A percentile compares a stretch with the other conserved stretches of the same genome.
Evolutionary conservation across 2,113 vertebrate genomes (phyloP).

Genomic region (Oreochromis aureus): DNA sequence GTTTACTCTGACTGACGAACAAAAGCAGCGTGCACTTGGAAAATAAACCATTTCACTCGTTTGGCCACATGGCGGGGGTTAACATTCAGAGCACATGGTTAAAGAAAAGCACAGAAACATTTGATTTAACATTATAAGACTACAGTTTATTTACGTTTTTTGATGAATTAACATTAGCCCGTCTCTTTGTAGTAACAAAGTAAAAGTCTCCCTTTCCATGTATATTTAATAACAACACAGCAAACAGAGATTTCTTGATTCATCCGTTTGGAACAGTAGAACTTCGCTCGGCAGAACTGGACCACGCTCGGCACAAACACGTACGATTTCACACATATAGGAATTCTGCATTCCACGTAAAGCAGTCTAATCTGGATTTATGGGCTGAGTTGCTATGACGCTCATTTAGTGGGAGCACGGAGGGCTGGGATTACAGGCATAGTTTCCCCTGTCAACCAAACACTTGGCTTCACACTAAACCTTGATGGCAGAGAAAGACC

Average conservation of each 20-base stretch:
- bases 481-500: conserved; percentile 23
- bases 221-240: neutral
- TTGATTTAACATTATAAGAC: neutral
- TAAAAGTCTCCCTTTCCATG: neutral
- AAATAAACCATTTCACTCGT: conserved; percentile 1
- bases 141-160: neutral
- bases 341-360: neutral
- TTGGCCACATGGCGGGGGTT: neutral
- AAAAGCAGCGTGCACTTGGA: neutral
- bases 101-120: neutral
- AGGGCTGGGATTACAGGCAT: neutral
- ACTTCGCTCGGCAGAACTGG: neutral
- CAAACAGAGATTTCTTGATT: neutral
- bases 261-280: neutral
- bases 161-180: neutral
- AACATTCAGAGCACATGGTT: neutral
- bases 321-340: neutral
- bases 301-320: neutral
- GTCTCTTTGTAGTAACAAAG: neutral
- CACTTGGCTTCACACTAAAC: neutral
- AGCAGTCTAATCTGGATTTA: neutral
- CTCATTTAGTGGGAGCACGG: neutral
- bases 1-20: neutral
- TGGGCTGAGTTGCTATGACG: neutral
- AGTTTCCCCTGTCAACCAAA: neutral